Evolutionary conservation across 1,140 invertebrate species (phyloP).

Genomic region (Leptopilina clavipes): DNA sequence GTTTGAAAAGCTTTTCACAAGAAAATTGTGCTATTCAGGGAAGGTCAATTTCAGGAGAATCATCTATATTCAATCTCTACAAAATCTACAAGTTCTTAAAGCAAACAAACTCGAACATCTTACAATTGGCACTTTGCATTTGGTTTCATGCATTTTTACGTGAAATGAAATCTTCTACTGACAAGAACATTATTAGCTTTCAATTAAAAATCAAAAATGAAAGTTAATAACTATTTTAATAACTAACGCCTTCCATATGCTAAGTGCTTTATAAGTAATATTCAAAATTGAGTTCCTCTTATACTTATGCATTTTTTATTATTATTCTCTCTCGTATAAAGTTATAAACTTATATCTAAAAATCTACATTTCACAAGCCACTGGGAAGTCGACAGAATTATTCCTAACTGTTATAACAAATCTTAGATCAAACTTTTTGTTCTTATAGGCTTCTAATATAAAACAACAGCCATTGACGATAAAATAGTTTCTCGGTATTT

Average conservation of each 20-base stretch:
- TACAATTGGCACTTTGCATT: not conserved
- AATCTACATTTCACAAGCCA: conserved; percentile 32
- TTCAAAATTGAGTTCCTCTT: not conserved
- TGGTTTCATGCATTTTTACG: not conserved
- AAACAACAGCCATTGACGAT: conserved; percentile 11
- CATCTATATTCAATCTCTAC: too few relatives aligned
- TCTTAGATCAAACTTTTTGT: conserved; percentile 4
- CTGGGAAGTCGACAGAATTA: not conserved
- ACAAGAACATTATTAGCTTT: not conserved
- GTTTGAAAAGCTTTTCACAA: too few relatives aligned
- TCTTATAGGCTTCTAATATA: not conserved
- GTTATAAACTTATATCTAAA: conserved; percentile 15
- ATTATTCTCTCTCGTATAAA: conserved; percentile 14
- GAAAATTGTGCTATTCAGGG: too few relatives aligned
- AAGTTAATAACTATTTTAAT: too few relatives aligned
- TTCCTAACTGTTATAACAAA: conserved; percentile 25
- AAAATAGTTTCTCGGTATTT: not conserved
- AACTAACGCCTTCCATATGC: not conserved
- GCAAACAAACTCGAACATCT: not conserved
- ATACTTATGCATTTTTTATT: not conserved
- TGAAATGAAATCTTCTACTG: not conserved
- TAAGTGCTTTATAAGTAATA: conserved; percentile 10
- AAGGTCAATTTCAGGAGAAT: too few relatives aligned
- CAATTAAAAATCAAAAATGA: not conserved
- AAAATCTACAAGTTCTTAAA: too few relatives aligned